These are phyloP conservation scores for Tragelaphus imberbis DNA, from an alignment of 2,113 vertebrate species.

Conservation along the genomic window DNA sequence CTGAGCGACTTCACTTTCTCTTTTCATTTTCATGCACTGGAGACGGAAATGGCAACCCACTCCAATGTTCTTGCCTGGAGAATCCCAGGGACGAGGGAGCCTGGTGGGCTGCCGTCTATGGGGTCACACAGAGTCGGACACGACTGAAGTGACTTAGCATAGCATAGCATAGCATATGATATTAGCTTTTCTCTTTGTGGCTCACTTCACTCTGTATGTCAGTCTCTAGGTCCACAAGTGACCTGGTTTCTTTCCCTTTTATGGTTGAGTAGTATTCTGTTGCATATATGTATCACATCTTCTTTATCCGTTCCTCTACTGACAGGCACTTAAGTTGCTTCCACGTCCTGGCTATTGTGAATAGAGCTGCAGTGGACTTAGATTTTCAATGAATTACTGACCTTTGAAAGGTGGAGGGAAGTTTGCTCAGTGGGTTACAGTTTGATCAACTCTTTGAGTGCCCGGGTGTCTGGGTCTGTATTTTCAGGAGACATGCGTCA, in stretches of 20 bases:
- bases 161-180: not conserved
- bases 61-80: too few species aligned
- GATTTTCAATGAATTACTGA: not conserved
- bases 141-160: too few species aligned
- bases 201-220: not conserved
- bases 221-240: not conserved
- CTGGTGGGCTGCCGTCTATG: too few species aligned
- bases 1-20: too few species aligned
- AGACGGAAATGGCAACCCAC: too few species aligned
- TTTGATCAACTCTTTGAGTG: not conserved
- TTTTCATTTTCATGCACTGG: too few species aligned
- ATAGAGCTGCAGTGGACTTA: fast-evolving
- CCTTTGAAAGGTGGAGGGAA: not conserved
- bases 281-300: not conserved
- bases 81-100: too few species aligned
- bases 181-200: not conserved
- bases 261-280: fast-evolving
- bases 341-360: not conserved
- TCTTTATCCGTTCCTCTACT: not conserved
- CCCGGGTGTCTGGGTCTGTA: not conserved
- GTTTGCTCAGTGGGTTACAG: not conserved
- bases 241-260: not conserved
- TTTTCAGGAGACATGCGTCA: not conserved
- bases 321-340: not conserved
- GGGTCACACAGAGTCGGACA: too few species aligned